Conservation (phyloP, 64 coral and sea anemone genomes). For the Trachythela sp. region DNA sequence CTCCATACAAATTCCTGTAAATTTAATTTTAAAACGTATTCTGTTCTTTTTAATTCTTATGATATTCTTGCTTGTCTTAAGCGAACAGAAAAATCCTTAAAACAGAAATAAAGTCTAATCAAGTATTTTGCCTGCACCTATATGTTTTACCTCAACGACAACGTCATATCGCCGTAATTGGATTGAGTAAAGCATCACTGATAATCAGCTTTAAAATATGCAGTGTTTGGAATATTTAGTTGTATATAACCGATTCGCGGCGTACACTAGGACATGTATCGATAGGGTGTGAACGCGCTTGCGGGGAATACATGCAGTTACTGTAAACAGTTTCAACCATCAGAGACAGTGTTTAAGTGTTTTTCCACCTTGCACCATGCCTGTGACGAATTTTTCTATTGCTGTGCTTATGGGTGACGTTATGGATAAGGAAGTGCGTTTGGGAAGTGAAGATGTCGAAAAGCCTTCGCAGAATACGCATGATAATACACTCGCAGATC, state of each 20-base stretch:
- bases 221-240: background rate
- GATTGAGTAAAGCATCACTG: background rate
- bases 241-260: background rate
- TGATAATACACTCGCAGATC: background rate
- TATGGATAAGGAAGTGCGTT: background rate
- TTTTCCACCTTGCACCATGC: background rate
- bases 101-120: background rate
- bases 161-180: background rate
- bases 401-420: background rate
- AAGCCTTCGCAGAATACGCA: background rate
- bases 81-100: too few relatives aligned
- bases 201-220: background rate
- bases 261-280: background rate
- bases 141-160: background rate
- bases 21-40: too few relatives aligned
- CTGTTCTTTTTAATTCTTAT: too few relatives aligned
- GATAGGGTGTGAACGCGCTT: background rate
- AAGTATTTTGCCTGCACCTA: background rate
- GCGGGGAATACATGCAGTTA: background rate
- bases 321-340: background rate
- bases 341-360: background rate
- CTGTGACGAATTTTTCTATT: constrained; percentile 5
- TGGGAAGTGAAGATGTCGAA: background rate
- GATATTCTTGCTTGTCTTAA: too few relatives aligned
- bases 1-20: too few relatives aligned